Evolutionary conservation across 2,113 vertebrate genomes (phyloP), one percentile per base, ranked within the genome.

Genomic region (Neomonachus schauinslandi): DNA sequence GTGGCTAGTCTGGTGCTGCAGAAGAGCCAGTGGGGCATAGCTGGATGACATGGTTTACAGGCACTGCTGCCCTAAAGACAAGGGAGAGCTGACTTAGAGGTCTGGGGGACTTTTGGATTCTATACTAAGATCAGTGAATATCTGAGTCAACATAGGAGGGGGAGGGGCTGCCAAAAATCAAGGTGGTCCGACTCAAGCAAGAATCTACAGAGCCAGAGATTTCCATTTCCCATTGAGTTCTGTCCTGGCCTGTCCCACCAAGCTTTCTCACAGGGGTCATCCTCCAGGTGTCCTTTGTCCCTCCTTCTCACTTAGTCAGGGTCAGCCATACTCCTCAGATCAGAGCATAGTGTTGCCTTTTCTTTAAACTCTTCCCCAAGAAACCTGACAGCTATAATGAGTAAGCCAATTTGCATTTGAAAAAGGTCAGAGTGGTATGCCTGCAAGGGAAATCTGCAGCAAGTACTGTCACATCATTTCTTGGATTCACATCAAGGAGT

Each of bases 401-500:
- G 97, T 97, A 98, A 97, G 96, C 10, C 82, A 69, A 94, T 98
- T 98, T 98, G 97, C 97, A 94, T 97, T 97, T 97, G 98, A 74
- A 84, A 98, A 98, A 98, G 97, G 80, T 98, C 98, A 89, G 95
- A 91, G 96, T 97, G n/a, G 0, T 92, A 86, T 97, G 94, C 98
- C 98, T 98, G 86, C 97, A 97, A 98, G 98, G 98, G 97, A 98
- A 97, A 97, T 95, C 77, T 96, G 49, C 51, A 98, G 98, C 98
- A 97, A 33, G 97, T 98, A 98, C 98, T 98, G 97, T 98, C 98
- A 97, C 97, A 95, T 98, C 97, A 87, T 92, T 94, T 97, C 97
- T 98, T 99, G 98, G 98, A 98, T 82, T 97, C 97, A 98, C 59
- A 98, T 98, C 98, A 99, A 99, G 97, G 98, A 94, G 96, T 79